Percentiles rank a stretch among this genome's conserved stretches.
Evolutionary conservation across 2,888 invertebrate genomes (phyloP).

Genomic region (Fragum sueziense): DNA sequence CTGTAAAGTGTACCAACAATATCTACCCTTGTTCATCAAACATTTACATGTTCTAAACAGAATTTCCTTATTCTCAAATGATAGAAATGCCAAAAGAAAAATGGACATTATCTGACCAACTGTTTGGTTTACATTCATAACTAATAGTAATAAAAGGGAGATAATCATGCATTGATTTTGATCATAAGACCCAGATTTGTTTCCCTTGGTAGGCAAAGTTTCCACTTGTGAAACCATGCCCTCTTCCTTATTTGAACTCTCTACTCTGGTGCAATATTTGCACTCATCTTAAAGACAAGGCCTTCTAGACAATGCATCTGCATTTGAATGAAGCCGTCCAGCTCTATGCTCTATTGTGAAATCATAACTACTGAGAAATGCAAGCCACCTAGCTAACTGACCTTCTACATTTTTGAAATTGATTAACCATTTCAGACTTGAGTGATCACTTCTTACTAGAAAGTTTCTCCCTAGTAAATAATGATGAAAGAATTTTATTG

Average conservation of each 20-base stretch:
- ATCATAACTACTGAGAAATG: conserved; percentile 34
- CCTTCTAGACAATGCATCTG: conserved; percentile 45
- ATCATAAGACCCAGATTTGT: neutral
- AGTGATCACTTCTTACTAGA: conserved; percentile 39
- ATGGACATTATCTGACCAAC: neutral
- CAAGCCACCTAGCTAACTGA: conserved; percentile 43
- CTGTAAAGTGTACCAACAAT: no score
- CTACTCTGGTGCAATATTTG: conserved; percentile 25
- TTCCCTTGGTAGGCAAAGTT: neutral
- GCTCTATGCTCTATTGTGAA: conserved; percentile 42
- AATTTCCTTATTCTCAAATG: no score
- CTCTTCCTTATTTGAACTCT: neutral
- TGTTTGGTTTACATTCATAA: no score
- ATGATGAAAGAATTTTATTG: conserved; percentile 36
- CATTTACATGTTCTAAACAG: no score
- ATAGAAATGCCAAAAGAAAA: no score
- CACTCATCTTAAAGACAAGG: conserved; percentile 33
- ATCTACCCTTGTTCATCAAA: no score
- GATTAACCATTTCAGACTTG: conserved; percentile 32
- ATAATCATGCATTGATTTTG: no score
- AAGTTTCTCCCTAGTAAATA: conserved; percentile 34
- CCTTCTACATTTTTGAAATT: conserved; percentile 53
- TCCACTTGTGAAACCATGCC: neutral
- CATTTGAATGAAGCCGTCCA: conserved; percentile 45
- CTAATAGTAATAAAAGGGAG: no score